Percentiles rank a stretch among this genome's conserved stretches.
These are phyloP conservation scores for Platycnemis pennipes DNA, from an alignment of 2,888 invertebrate species.

Conservation along the genomic window DNA sequence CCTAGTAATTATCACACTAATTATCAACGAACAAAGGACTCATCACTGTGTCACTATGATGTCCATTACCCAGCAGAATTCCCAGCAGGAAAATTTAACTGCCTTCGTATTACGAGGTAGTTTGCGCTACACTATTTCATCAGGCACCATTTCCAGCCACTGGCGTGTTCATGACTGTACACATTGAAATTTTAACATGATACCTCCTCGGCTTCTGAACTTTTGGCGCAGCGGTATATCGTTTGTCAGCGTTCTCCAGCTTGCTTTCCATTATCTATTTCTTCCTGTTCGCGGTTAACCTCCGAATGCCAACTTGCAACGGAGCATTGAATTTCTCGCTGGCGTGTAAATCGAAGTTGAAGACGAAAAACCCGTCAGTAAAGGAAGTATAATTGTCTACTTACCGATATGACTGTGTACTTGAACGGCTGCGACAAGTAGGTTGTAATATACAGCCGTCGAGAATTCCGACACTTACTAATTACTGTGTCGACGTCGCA, in stretches of 20 bases:
- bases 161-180: not conserved
- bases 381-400: constrained; percentile 22
- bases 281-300: not conserved
- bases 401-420: not conserved
- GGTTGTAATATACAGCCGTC: not conserved
- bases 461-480: not conserved
- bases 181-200: not conserved
- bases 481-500: not conserved
- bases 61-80: no score
- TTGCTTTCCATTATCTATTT: not conserved
- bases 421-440: not conserved
- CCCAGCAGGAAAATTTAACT: no score
- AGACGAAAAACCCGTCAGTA: not conserved
- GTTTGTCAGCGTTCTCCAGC: not conserved
- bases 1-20: no score
- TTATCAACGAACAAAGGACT: no score
- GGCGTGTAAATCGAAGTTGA: not conserved
- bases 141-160: not conserved
- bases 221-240: not conserved
- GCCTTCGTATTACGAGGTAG: no score
- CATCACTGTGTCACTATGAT: no score
- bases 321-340: not conserved
- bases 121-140: not conserved
- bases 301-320: not conserved
- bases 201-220: not conserved